These are phyloP conservation scores for Scelioninae gen. 1 DNA, from an alignment of 2,888 invertebrate genomes.

Conservation along the genomic window DNA sequence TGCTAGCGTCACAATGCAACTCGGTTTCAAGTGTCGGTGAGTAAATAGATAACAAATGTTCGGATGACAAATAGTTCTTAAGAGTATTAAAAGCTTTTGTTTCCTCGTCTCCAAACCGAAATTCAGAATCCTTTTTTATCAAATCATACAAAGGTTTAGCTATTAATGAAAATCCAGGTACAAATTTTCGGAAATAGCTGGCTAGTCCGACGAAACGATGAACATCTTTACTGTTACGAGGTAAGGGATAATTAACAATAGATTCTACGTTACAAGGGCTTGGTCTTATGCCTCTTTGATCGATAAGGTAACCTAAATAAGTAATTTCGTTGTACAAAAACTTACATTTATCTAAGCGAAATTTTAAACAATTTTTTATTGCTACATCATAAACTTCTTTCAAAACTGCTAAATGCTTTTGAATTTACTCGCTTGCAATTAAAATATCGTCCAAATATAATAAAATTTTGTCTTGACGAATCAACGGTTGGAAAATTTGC, in stretches of 20 bases:
- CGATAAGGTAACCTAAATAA: constrained; percentile 12
- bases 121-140: constrained; percentile 3
- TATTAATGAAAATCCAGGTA: not conserved
- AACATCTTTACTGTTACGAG: constrained; percentile 1
- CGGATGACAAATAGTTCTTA: constrained; percentile 1
- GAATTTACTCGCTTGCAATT: not conserved
- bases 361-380: not conserved
- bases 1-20: not conserved
- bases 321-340: constrained; percentile 11
- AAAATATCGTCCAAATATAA: constrained; percentile 36
- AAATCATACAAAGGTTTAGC: constrained; percentile 7
- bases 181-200: constrained; percentile 10
- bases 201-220: constrained; percentile 3
- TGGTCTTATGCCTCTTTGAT: constrained; percentile 9
- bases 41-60: not conserved
- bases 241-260: constrained; percentile 11
- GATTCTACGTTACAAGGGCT: constrained; percentile 1
- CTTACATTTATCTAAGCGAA: constrained; percentile 20
- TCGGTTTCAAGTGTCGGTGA: too few species aligned
- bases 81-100: not conserved
- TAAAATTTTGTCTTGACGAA: constrained; percentile 2
- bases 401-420: constrained; percentile 4
- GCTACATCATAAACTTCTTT: not conserved
- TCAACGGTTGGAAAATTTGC: constrained; percentile 4
- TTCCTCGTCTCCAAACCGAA: not conserved